A percentile compares a stretch with the other conserved stretches of the same genome.
Evolutionary conservation across 2,797 vertebrate species (phyloP).

Genomic region (Cyprinodon diabolis): DNA sequence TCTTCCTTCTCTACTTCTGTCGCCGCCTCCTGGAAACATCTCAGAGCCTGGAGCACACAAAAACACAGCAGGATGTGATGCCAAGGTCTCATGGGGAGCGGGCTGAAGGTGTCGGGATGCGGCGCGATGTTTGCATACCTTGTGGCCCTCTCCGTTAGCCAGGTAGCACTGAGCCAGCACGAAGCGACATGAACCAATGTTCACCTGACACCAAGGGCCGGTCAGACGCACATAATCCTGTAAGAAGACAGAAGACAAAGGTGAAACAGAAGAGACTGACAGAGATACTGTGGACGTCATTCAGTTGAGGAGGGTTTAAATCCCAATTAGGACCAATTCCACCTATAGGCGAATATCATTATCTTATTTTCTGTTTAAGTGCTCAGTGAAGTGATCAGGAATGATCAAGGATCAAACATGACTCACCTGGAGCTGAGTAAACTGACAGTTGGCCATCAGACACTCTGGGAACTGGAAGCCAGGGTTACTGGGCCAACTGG

Average conservation of each 20-base stretch:
- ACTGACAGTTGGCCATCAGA: slow-evolving; percentile 95
- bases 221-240: slow-evolving; percentile 92
- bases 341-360: background rate
- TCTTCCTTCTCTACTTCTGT: slow-evolving; percentile 93
- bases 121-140: slow-evolving; percentile 77
- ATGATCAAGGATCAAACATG: background rate
- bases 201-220: slow-evolving; percentile 92
- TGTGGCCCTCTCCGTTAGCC: slow-evolving; percentile 91
- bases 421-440: slow-evolving; percentile 91
- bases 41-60: slow-evolving; percentile 82
- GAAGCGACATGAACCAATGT: slow-evolving; percentile 92
- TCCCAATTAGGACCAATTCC: background rate
- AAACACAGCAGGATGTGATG: slow-evolving; percentile 14
- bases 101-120: background rate
- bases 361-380: background rate
- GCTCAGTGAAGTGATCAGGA: background rate
- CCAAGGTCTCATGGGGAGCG: background rate
- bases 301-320: no score
- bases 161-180: slow-evolving; percentile 94
- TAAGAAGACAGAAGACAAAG: slow-evolving; percentile 3
- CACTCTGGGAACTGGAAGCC: slow-evolving; percentile 94
- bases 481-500: slow-evolving; percentile 93
- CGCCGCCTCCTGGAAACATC: slow-evolving; percentile 90
- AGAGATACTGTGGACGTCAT: no score
- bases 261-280: background rate